A percentile compares a stretch with the other conserved stretches of the same genome.
Conservation (phyloP, 1,140 invertebrate genomes). For the Drosophila seguyi region DNA sequence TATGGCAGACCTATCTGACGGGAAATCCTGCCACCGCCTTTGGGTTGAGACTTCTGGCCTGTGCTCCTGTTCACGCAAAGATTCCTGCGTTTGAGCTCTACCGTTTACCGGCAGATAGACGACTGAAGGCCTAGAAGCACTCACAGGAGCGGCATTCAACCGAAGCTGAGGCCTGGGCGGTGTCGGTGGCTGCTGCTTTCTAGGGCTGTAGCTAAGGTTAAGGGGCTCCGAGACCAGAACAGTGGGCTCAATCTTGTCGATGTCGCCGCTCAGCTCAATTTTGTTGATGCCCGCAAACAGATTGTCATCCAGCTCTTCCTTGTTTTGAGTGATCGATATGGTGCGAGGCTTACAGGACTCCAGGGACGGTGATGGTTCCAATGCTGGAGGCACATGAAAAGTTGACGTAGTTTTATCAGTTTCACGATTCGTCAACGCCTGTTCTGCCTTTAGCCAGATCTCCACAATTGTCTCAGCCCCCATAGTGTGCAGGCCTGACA, state of each 20-base stretch:
- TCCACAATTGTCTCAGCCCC: conserved; percentile 92
- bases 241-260: conserved; percentile 75
- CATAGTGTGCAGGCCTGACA: conserved; percentile 93
- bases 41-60: not conserved
- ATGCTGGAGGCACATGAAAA: too few species aligned
- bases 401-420: not conserved
- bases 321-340: conserved; percentile 71
- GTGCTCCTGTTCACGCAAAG: not conserved
- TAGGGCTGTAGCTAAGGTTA: conserved; percentile 66
- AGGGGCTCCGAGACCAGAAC: conserved; percentile 66
- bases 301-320: conserved; percentile 80
- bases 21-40: conserved; percentile 1
- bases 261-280: conserved; percentile 64
- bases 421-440: not conserved
- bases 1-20: not conserved
- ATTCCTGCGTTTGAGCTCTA: conserved; percentile 10
- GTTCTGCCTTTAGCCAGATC: conserved; percentile 88
- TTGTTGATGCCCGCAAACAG: conserved; percentile 74
- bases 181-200: conserved; percentile 22
- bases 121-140: conserved; percentile 23
- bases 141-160: conserved; percentile 17
- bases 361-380: not conserved
- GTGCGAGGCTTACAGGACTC: conserved; percentile 51
- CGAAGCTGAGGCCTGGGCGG: conserved; percentile 4
- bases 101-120: conserved; percentile 47